Conservation (phyloP, 2,113 vertebrate genomes). For the Paramisgurnus dabryanus region DNA sequence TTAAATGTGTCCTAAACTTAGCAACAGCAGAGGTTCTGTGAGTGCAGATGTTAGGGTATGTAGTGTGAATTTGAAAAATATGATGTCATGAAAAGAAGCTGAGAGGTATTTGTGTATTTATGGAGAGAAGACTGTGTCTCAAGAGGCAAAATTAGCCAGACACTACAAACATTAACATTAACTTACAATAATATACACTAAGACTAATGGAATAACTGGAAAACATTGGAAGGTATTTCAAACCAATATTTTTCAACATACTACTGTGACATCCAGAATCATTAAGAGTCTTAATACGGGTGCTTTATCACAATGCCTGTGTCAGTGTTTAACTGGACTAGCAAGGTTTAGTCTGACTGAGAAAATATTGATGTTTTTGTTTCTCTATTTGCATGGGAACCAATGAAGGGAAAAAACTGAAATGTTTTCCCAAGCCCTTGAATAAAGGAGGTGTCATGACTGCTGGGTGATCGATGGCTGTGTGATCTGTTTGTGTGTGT, state of each 20-base stretch:
- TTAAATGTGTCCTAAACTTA: not conserved
- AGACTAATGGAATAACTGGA: not conserved
- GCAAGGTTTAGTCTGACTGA: conserved; percentile 10
- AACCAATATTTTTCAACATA: not conserved
- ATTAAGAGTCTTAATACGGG: not conserved
- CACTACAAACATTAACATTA: conserved; percentile 3
- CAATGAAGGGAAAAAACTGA: conserved; percentile 20
- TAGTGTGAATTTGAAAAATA: too few relatives aligned
- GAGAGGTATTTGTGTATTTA: conserved; percentile 24
- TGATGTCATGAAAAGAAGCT: conserved; percentile 13
- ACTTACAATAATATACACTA: not conserved
- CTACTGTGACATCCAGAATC: not conserved
- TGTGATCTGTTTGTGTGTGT: too few relatives aligned
- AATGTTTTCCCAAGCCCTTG: not conserved
- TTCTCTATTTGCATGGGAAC: conserved; percentile 27
- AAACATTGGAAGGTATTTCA: not conserved
- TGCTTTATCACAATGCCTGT: not conserved
- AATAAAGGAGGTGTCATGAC: too few relatives aligned
- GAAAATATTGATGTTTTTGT: conserved; percentile 30
- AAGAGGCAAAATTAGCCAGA: not conserved
- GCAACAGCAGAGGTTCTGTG: not conserved
- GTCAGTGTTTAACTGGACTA: conserved; percentile 15
- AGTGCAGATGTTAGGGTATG: not conserved
- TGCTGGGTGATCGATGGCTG: too few relatives aligned
- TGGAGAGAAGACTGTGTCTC: not conserved